Conservation (phyloP, 2,797 vertebrate species). For the Epinephelus awoara region DNA sequence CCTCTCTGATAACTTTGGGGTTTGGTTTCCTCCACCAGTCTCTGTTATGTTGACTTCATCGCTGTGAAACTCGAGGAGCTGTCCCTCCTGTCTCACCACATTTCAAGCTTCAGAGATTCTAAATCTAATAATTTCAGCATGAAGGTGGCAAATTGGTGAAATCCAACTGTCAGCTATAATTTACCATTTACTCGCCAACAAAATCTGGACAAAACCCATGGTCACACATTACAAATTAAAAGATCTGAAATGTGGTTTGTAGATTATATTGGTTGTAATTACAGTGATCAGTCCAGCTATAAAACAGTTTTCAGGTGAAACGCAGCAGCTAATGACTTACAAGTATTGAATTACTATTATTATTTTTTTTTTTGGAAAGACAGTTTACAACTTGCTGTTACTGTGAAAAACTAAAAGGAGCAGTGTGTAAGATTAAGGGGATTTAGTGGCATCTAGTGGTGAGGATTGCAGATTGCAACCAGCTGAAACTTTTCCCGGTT, state of each 20-base stretch:
- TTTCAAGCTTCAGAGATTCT: constrained; percentile 35
- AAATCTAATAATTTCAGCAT: constrained; percentile 4
- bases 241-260: background rate
- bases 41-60: constrained; percentile 42
- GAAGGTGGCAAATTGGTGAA: constrained; percentile 10
- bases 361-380: background rate
- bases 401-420: background rate
- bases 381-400: background rate
- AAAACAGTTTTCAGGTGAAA: background rate
- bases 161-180: background rate
- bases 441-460: no score
- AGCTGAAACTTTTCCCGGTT: no score
- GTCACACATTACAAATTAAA: background rate
- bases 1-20: constrained; percentile 45
- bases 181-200: background rate
- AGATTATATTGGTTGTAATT: background rate
- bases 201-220: background rate
- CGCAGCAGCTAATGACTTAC: background rate
- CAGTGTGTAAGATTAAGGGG: no score
- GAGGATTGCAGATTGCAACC: no score
- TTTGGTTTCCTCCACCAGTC: constrained; percentile 63
- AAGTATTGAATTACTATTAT: background rate
- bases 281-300: background rate
- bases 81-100: constrained; percentile 37
- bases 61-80: constrained; percentile 52